Conservation (phyloP, 2,113 vertebrate species). For the Gadus chalcogrammus region DNA sequence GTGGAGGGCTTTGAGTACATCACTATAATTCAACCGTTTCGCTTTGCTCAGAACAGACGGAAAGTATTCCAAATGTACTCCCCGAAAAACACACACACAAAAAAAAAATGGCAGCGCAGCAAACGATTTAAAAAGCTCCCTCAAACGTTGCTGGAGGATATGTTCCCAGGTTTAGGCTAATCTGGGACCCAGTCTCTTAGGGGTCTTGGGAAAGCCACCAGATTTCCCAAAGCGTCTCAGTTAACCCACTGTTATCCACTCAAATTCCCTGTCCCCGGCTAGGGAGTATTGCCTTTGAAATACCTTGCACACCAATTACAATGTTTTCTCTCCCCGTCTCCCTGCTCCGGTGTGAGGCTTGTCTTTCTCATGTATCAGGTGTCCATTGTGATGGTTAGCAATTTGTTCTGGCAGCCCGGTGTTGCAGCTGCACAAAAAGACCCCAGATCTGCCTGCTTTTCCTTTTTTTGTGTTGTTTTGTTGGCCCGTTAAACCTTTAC, state of each 20-base stretch:
- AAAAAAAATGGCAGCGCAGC: not conserved
- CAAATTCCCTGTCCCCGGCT: slow-evolving; percentile 23
- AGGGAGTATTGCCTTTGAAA: slow-evolving; percentile 50
- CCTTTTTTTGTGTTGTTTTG: not conserved
- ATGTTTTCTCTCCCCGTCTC: slow-evolving; percentile 5
- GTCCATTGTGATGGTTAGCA: slow-evolving; percentile 44
- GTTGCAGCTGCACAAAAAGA: slow-evolving; percentile 46
- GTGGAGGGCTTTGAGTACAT: slow-evolving; percentile 27
- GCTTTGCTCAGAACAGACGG: slow-evolving; percentile 11
- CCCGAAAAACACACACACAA: too few relatives aligned
- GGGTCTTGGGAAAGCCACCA: slow-evolving; percentile 35
- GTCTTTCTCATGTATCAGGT: slow-evolving; percentile 52
- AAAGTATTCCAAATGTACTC: not conserved
- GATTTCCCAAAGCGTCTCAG: slow-evolving; percentile 48
- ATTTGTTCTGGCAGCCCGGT: slow-evolving; percentile 45
- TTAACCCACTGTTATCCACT: slow-evolving; percentile 43
- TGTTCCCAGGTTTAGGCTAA: slow-evolving; percentile 25
- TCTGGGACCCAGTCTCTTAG: slow-evolving; percentile 40
- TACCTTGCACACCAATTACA: slow-evolving; percentile 38
- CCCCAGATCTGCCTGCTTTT: slow-evolving; percentile 24
- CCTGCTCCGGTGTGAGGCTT: slow-evolving; percentile 28
- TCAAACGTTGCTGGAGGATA: slow-evolving; percentile 38
- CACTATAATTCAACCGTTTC: slow-evolving; percentile 16
- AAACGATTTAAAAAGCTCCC: not conserved
- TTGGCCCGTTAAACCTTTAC: slow-evolving; percentile 20